A percentile compares a stretch with the other conserved stretches of the same genome.
Evolutionary conservation across 2,888 invertebrate genomes (phyloP).

Genomic region (Heliconius hortense): DNA sequence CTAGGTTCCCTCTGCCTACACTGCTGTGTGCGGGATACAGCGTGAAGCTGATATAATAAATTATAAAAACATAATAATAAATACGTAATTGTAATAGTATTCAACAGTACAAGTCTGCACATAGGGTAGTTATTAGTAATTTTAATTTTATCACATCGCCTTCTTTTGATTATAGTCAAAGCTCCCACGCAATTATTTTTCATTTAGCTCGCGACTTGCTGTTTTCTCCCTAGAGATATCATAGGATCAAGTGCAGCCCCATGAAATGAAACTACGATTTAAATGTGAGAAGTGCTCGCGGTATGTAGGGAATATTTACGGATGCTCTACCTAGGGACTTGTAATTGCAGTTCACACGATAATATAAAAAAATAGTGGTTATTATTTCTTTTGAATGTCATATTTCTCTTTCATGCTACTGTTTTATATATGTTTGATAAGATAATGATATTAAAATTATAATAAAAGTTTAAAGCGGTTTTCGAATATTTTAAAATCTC

Average conservation of each 20-base stretch:
- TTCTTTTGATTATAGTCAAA: slow-evolving; percentile 19
- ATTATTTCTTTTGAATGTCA: background rate
- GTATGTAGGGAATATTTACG: slow-evolving; percentile 49
- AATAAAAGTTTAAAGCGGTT: background rate
- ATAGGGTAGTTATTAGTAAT: background rate
- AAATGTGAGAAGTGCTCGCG: slow-evolving; percentile 70
- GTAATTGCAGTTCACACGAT: slow-evolving; percentile 60
- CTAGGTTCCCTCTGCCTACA: no score
- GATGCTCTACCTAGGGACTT: slow-evolving; percentile 56
- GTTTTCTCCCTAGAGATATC: slow-evolving; percentile 62
- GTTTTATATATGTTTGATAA: background rate
- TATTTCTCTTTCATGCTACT: background rate
- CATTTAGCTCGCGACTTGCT: slow-evolving; percentile 71
- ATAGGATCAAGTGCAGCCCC: slow-evolving; percentile 68
- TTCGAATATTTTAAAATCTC: no score
- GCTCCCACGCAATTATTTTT: slow-evolving; percentile 72
- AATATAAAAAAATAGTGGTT: slow-evolving; percentile 33
- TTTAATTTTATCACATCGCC: slow-evolving; percentile 13
- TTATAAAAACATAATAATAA: no score
- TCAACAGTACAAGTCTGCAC: no score
- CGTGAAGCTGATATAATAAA: no score
- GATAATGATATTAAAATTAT: background rate
- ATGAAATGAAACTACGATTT: slow-evolving; percentile 63
- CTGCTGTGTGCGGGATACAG: no score
- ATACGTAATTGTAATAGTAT: no score